A percentile compares a stretch with the other conserved stretches of the same genome.
These are phyloP conservation scores for Osmerus eperlanus DNA, from an alignment of 2,113 vertebrate genomes.

Conservation along the genomic window DNA sequence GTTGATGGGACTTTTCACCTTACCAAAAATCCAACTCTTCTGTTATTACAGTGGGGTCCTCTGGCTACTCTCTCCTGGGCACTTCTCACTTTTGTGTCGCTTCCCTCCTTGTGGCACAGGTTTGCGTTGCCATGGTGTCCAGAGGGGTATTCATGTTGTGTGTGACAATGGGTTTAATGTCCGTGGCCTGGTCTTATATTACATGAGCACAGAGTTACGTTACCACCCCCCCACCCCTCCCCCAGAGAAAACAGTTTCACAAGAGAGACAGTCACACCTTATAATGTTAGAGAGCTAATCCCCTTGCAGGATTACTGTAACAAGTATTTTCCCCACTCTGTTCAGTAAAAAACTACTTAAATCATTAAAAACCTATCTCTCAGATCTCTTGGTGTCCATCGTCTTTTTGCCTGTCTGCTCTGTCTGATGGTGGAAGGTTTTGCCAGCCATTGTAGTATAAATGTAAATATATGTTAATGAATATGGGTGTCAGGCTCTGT, in stretches of 20 bases:
- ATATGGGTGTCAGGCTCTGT: too few relatives aligned
- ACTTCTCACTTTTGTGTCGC: slow-evolving; percentile 1
- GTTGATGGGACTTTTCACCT: too few relatives aligned
- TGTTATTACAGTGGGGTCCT: not conserved
- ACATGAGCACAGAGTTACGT: slow-evolving; percentile 58
- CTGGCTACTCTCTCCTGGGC: slow-evolving; percentile 24
- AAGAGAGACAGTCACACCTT: slow-evolving; percentile 48
- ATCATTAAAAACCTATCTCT: too few relatives aligned
- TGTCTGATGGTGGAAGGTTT: too few relatives aligned
- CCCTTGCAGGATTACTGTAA: not conserved
- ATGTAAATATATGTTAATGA: too few relatives aligned
- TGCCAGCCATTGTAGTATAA: too few relatives aligned
- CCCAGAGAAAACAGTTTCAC: slow-evolving; percentile 53
- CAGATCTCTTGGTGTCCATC: too few relatives aligned
- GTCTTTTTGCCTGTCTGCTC: too few relatives aligned
- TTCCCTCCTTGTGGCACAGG: slow-evolving; percentile 26
- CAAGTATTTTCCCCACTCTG: slow-evolving; percentile 7
- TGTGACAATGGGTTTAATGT: slow-evolving; percentile 71
- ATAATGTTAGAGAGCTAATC: slow-evolving; percentile 53
- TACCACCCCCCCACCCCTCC: slow-evolving; percentile 25
- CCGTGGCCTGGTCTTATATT: slow-evolving; percentile 56
- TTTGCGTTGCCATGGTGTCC: slow-evolving; percentile 64
- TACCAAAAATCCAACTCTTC: too few relatives aligned
- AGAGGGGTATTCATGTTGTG: slow-evolving; percentile 59
- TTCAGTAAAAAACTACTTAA: slow-evolving; percentile 13